Base-by-base conservation (phyloP, 2,113 vertebrate species). In the Lanius collurio region DNA sequence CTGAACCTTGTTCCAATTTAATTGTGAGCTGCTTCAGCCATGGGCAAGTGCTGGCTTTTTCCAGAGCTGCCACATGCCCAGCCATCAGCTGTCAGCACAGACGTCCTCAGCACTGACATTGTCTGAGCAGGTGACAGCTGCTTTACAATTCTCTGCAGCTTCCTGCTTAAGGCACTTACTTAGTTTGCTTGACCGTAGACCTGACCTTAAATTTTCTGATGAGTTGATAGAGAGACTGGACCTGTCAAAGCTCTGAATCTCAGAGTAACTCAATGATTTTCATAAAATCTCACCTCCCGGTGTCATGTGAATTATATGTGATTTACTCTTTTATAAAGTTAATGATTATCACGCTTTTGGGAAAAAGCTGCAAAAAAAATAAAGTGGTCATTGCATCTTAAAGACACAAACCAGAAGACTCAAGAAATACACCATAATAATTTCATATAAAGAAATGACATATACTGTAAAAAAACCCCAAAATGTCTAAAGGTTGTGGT, bases 401-500 rank as follows among this genome's bases (percentile, higher is more conserved):
- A 49, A 70, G 21, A 23, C 16, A n/a, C 24, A 70, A 62, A 68
- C 22, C 26, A 60, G n/a, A 82, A 75, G 28, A 53, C 6, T 7
- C 19, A 67, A n/a, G 4, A 78, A 93, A 49, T 41, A 75, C 3
- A 71, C 2, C 4, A 10, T 5, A 87, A 69, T 50, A 70, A 60
- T 86, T 12, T 49, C 16, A 75, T 62, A 69, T 19, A 27, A 57
- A 57, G 30, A 59, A 67, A 24, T 2, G 0, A 13, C 18, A 33
- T 21, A 7, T 31, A 59, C 65, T 28, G 7, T 50, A 10, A 33
- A 33, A 50, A 83, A 74, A 6, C 0, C 4, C 7, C 4, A 0
- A 33, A 37, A 22, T 5, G 15, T 6, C 7, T 31, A 27, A 33
- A 21, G 1, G 3, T 85, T 88, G 19, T 52, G 39, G 30, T 35